phyloP scores from a whole-genome alignment of 2,113 vertebrate species.

The Psittacus erithacus region DNA sequence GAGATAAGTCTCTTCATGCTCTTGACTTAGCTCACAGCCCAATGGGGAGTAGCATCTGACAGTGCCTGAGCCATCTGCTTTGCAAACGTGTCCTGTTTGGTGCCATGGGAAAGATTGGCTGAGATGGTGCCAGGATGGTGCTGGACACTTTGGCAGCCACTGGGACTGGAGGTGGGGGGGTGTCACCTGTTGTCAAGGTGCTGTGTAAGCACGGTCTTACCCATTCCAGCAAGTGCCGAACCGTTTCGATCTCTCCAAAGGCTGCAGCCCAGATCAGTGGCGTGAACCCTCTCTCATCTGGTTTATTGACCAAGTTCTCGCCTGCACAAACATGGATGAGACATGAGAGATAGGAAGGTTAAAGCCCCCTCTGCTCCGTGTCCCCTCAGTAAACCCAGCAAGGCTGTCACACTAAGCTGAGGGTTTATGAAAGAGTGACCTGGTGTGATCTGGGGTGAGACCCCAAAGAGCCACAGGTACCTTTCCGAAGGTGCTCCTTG shows the following conservation, averaged over 20 bases:
- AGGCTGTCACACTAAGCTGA: neutral
- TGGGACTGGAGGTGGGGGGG: fast-evolving
- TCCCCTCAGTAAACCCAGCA: neutral
- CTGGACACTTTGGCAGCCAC: neutral
- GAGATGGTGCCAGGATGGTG: neutral
- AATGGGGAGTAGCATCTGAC: neutral
- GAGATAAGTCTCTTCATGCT: neutral
- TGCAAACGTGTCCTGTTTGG: neutral
- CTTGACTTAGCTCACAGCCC: neutral
- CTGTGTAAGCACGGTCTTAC: constrained; percentile 44
- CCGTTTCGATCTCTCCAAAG: constrained; percentile 91
- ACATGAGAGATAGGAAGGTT: too few species aligned
- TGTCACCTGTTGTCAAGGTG: neutral
- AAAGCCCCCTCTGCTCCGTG: neutral
- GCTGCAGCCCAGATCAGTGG: constrained; percentile 96
- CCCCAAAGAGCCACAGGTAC: constrained; percentile 47
- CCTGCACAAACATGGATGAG: constrained; percentile 66
- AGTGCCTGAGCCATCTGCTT: neutral
- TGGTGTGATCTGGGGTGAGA: neutral
- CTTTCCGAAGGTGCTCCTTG: constrained; percentile 84
- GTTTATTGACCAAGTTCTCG: constrained; percentile 84
- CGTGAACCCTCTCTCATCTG: constrained; percentile 91
- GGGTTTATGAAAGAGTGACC: neutral
- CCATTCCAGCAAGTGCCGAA: constrained; percentile 91
- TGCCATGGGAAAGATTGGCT: neutral